Evolutionary conservation across 23 tunicate species (phyloP).

Genomic region (Styela plicata): DNA sequence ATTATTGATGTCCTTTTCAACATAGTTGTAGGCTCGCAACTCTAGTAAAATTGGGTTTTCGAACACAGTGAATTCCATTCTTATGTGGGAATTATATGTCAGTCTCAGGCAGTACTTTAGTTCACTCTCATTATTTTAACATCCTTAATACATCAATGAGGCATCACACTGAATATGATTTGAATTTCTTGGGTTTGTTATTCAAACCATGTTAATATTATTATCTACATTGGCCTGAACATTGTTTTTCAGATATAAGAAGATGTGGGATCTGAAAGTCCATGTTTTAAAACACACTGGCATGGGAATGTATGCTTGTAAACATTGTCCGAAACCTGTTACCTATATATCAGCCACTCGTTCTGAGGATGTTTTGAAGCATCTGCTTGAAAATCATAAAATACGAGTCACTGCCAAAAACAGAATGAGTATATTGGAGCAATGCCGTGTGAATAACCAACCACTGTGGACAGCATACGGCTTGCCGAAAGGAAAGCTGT

Average conservation of each 20-base stretch:
- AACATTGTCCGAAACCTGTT: neutral
- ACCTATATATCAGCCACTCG: neutral
- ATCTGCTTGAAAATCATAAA: constrained; percentile 1
- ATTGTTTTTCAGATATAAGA: constrained; percentile 1
- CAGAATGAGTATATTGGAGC: neutral
- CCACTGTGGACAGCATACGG: constrained; percentile 18
- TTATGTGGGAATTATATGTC: no score
- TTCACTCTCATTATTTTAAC: no score
- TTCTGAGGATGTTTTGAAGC: constrained; percentile 4
- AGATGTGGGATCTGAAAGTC: constrained; percentile 24
- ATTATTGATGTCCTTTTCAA: neutral
- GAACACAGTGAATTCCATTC: no score
- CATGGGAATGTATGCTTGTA: constrained; percentile 7
- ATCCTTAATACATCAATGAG: no score
- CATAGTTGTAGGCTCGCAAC: no score
- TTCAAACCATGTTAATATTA: no score
- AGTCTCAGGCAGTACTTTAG: no score
- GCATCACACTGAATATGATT: no score
- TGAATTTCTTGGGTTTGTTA: no score
- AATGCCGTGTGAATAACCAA: constrained; percentile 12
- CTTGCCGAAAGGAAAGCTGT: constrained; percentile 19
- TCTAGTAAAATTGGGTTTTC: no score
- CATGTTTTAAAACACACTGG: constrained; percentile 20
- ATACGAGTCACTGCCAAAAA: neutral
- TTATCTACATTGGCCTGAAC: no score